phyloP scores from a whole-genome alignment of 2,113 vertebrate genomes.

The Colius striatus region DNA sequence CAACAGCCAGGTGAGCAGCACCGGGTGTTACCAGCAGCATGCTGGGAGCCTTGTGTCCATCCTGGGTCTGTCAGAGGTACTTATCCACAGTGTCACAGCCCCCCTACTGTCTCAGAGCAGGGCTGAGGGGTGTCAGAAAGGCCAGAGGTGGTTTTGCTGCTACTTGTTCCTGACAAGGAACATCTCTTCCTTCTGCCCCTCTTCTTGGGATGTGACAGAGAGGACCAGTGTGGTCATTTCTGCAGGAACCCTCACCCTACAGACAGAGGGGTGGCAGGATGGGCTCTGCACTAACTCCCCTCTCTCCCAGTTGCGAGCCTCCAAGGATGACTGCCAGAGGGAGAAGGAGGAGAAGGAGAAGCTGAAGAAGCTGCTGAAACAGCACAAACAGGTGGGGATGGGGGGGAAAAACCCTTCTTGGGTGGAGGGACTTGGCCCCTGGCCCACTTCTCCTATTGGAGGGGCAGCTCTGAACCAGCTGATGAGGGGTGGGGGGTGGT shows the following conservation, averaged over 20 bases:
- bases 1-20: slow-evolving; percentile 80
- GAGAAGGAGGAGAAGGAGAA: slow-evolving; percentile 91
- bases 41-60: fast-evolving
- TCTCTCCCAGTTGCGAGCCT: slow-evolving; percentile 83
- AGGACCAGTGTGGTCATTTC: background rate
- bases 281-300: background rate
- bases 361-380: slow-evolving; percentile 89
- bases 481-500: background rate
- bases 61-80: background rate
- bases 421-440: background rate
- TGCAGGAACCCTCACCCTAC: background rate
- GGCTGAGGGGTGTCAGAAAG: background rate
- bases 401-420: background rate
- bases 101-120: background rate
- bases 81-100: fast-evolving
- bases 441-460: fast-evolving
- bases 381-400: slow-evolving; percentile 89
- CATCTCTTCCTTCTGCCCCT: background rate
- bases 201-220: background rate
- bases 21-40: background rate
- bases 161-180: background rate
- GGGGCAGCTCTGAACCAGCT: background rate
- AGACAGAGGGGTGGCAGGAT: background rate
- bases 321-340: slow-evolving; percentile 90
- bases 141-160: background rate